Evolutionary conservation across 2,888 invertebrate species (phyloP), one percentile per base, ranked within the genome.

Genomic region (Harmothoe impar): DNA sequence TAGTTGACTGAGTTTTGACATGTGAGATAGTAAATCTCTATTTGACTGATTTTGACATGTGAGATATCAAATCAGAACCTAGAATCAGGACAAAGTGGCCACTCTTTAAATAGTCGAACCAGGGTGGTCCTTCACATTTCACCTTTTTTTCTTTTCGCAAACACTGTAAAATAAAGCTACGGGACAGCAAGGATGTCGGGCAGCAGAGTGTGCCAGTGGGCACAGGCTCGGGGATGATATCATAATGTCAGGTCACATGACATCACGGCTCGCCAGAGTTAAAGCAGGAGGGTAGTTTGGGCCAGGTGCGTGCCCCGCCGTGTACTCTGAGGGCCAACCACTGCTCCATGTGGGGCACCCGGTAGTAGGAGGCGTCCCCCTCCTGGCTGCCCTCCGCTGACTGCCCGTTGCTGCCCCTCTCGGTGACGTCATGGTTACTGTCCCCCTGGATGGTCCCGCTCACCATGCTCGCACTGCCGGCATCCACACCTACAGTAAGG

Each of bases 321-420:
- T 94, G 93, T 23, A 95, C 94, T 56, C 95, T 92, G 23, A 95
- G 93, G 7, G 94, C 94, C 90, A 95, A 92, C 95, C 95, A 95
- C 43, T 95, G 94, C 31, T 95, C 94, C 43, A 93, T 93, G 92
- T 95, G 94, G 43, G 93, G 92, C 43, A 95, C 94, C 20, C 56
- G 35, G 33, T 81, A 31, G 90, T 31, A 12, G 51, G 54, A 17
- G 51, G n/a, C 52, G 31, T 29, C 77, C 3, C 35, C 72, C 72
- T 84, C 68, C 86, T 56, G 68, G 33, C 51, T 62, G 31, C 33
- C 52, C 89, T 33, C 33, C 7, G 89, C 85, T 20, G 51, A 31
- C 91, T 31, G 84, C 35, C 51, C 77, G 29, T 29, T 51, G 84
- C 23, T 20, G 91, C 29, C 15, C n/a, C 91, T 10, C 31, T 90